Percentiles rank a stretch among this genome's conserved stretches.
Conservation (phyloP, 2,113 vertebrate species). For the Odobenus rosmarus region DNA sequence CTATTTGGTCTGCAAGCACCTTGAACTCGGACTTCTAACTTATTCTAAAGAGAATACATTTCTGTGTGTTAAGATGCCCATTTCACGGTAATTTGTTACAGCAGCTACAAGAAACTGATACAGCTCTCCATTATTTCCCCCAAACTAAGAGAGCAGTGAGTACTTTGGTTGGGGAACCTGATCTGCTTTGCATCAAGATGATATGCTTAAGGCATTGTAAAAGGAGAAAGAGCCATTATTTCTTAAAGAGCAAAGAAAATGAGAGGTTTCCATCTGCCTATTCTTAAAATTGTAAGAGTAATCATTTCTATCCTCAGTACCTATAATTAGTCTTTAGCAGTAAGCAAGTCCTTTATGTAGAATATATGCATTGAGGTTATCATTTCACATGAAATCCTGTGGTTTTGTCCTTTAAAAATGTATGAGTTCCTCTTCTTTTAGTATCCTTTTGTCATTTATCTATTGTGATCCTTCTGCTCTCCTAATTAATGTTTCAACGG, state of each 20-base stretch:
- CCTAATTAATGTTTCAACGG: conserved; percentile 1
- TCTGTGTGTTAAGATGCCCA: background rate
- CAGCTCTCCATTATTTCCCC: background rate
- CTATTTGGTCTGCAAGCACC: background rate
- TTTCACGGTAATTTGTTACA: background rate
- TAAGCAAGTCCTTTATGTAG: background rate
- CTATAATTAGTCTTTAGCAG: background rate
- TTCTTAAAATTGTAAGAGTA: conserved; percentile 9
- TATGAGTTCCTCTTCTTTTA: background rate
- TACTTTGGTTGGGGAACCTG: background rate
- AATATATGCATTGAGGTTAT: background rate
- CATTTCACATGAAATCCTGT: background rate
- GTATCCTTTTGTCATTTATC: background rate
- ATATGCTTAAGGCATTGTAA: background rate
- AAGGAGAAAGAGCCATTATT: background rate
- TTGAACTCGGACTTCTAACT: background rate
- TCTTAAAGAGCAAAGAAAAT: conserved; percentile 12
- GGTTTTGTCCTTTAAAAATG: background rate
- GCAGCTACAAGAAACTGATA: background rate
- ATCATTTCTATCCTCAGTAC: background rate
- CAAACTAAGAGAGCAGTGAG: background rate
- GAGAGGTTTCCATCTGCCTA: background rate
- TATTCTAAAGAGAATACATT: background rate
- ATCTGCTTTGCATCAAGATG: background rate
- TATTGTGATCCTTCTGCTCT: background rate